phyloP scores from a whole-genome alignment of 2,113 vertebrate species.

The Megaleporinus macrocephalus region DNA sequence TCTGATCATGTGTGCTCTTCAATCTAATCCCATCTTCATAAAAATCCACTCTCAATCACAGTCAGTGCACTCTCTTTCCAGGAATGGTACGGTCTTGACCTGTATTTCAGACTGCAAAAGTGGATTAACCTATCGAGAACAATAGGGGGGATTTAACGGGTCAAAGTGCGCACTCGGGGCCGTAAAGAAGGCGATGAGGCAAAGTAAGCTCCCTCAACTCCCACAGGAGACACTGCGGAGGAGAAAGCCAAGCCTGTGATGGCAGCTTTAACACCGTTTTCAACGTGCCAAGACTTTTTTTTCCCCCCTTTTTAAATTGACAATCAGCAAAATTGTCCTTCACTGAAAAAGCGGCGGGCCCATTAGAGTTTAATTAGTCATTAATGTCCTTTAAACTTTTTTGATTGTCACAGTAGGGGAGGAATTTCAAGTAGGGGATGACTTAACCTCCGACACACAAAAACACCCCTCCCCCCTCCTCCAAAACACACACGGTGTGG shows the following conservation, averaged over 20 bases:
- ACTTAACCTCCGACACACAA: constrained; percentile 35
- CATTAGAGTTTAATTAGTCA: constrained; percentile 43
- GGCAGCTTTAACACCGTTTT: neutral
- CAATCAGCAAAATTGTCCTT: neutral
- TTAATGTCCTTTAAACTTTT: constrained; percentile 33
- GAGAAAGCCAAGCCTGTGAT: neutral
- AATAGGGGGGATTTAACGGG: neutral
- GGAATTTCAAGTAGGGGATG: constrained; percentile 30
- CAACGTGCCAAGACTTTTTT: constrained; percentile 15
- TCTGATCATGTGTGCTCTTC: constrained; percentile 25
- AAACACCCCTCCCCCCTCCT: neutral
- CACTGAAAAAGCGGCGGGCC: constrained; percentile 26
- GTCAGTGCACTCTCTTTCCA: neutral
- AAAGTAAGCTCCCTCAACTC: neutral
- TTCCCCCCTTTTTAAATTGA: neutral
- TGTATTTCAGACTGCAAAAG: constrained; percentile 7
- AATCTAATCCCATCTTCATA: constrained; percentile 31
- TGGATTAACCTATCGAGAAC: constrained; percentile 29
- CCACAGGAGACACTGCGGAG: neutral
- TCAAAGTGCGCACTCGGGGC: constrained; percentile 27
- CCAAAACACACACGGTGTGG: neutral
- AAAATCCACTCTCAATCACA: constrained; percentile 33
- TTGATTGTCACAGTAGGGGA: constrained; percentile 25
- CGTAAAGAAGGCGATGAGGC: constrained; percentile 30
- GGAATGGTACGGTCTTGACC: constrained; percentile 23